These are phyloP conservation scores for Acanthisitta chloris DNA, from an alignment of 2,113 vertebrate species.

Conservation along the genomic window DNA sequence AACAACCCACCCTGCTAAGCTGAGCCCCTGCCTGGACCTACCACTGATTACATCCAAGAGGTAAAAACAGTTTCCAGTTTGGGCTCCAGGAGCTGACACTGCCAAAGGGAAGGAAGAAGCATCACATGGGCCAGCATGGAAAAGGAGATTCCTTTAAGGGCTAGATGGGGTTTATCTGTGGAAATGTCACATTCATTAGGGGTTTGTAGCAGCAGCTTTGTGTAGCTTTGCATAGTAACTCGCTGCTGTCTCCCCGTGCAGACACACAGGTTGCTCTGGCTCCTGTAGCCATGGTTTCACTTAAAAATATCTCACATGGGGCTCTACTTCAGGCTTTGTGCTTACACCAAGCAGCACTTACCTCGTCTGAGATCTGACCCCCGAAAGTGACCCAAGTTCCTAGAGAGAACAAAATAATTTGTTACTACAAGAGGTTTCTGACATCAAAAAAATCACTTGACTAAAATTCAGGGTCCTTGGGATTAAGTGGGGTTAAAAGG, in stretches of 20 bases:
- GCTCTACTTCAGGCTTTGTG: not conserved
- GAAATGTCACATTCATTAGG: not conserved
- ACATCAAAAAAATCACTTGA: not conserved
- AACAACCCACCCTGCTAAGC: not conserved
- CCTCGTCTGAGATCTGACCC: conserved; percentile 97
- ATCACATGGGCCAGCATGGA: rapidly evolving
- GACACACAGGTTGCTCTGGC: not conserved
- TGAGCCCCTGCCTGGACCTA: not conserved
- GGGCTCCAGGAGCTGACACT: rapidly evolving
- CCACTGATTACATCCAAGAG: rapidly evolving
- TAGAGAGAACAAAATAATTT: conserved; percentile 48
- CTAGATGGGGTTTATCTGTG: not conserved
- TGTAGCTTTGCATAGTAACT: not conserved
- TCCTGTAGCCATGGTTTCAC: not conserved
- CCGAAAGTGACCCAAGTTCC: conserved; percentile 99
- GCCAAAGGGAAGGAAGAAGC: not conserved
- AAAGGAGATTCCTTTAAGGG: not conserved
- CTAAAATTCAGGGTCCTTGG: not conserved
- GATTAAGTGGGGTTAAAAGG: not conserved
- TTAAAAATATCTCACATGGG: not conserved
- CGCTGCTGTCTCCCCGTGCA: not conserved
- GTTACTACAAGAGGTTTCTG: not conserved
- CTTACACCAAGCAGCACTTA: conserved; percentile 63
- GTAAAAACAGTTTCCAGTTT: not conserved
- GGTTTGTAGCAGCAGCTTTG: not conserved